Base-by-base conservation (phyloP, 2,113 vertebrate genomes). In the Hippopotamus amphibius region DNA sequence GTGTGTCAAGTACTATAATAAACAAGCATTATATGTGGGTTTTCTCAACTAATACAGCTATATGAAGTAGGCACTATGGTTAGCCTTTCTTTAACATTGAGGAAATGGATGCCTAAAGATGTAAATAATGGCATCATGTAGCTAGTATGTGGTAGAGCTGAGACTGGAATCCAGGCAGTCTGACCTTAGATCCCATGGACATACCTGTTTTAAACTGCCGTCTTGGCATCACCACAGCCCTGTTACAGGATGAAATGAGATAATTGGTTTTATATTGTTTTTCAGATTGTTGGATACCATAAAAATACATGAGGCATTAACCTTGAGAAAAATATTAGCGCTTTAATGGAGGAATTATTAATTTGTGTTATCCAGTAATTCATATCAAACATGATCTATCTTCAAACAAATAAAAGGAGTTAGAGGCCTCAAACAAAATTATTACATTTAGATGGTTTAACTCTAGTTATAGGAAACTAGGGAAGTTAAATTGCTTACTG, bases 341-440 rank as follows among this genome's bases (percentile, higher is more conserved):
- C 55, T 88, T 83, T 71, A 76, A 59, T 81, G 24, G 66, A 93
- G 48, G 24, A 66, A 82, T 65, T 57, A 48, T 3, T 5, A 55
- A 41, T 79, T 43, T 79, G 48, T 96, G 33, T 90, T 86, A 46
- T 59, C 26, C 69, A 53, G 46, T 85, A 94, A 79, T 88, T 92
- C 33, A 74, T 66, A 84, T 85, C 37, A 80, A 88, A 68, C 6
- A 17, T 88, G 33, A 66, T 83, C 22, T 77, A 0, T 93, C 57
- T 90, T 96, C 16, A 61, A 15, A 85, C 17, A 19, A n/a, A 90
- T 83, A 72, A 79, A 81, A 91, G 8, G 37, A 83, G 66, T 83
- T 71, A 65, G 59, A 76, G 63, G 55, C 24, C 55, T 84, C 33
- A 30, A 68, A 85, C 71, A 95, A 9, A 93, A 86, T 93, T 84